Evolutionary conservation across 2,888 invertebrate species (phyloP).

Genomic region (Ectemnius cavifrons): DNA sequence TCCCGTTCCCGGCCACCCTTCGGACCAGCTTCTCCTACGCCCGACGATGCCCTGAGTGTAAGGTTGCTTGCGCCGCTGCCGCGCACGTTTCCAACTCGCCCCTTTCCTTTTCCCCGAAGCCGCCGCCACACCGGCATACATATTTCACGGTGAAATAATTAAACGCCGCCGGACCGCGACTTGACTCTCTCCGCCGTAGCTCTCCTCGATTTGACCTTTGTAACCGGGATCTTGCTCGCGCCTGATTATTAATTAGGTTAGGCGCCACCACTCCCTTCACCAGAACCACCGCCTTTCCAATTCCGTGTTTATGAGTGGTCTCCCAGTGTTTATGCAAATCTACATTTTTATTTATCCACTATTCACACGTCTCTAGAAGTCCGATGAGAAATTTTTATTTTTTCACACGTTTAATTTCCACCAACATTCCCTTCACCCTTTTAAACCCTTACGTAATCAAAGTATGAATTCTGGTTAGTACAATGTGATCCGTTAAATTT

Average conservation of each 20-base stretch:
- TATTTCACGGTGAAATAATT: conserved; percentile 72
- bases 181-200: conserved; percentile 29
- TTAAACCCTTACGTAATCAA: too few relatives aligned
- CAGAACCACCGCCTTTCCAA: too few relatives aligned
- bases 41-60: conserved; percentile 66
- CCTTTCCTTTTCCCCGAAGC: conserved; percentile 41
- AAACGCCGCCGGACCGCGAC: conserved; percentile 68
- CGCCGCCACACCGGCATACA: conserved; percentile 60
- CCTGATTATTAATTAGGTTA: conserved; percentile 62
- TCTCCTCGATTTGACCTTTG: conserved; percentile 48
- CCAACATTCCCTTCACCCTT: too few relatives aligned
- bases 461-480: too few relatives aligned
- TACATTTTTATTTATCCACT: too few relatives aligned
- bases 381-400: too few relatives aligned
- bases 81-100: conserved; percentile 23
- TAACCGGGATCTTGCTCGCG: conserved; percentile 25
- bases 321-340: too few relatives aligned
- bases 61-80: conserved; percentile 65
- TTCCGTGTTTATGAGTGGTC: too few relatives aligned
- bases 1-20: conserved; percentile 29
- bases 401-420: too few relatives aligned
- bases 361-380: too few relatives aligned
- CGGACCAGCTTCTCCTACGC: conserved; percentile 52
- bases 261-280: conserved; percentile 11
- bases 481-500: too few relatives aligned